Evolutionary conservation across 2,797 vertebrate species (phyloP).

Genomic region (Cercopithecus neglectus): DNA sequence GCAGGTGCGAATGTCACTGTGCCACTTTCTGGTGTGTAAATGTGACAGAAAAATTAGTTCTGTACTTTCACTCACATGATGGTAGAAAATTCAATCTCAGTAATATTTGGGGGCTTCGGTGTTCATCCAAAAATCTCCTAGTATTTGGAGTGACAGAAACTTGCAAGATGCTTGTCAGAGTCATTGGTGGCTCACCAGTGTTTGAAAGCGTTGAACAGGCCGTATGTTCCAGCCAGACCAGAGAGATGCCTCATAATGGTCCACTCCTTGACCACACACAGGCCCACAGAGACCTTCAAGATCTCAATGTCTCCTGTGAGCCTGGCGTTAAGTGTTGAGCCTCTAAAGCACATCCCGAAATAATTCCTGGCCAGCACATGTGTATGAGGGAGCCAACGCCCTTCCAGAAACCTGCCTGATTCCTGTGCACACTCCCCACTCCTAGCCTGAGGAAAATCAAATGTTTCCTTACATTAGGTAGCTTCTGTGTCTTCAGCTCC

Average conservation of each 20-base stretch:
- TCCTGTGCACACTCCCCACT: not conserved
- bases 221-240: not conserved
- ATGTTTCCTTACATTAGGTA: not conserved
- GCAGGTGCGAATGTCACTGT: not conserved
- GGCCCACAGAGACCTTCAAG: not conserved
- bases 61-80: not conserved
- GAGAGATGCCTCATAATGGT: not conserved
- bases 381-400: not conserved
- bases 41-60: not conserved
- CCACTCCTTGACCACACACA: not conserved
- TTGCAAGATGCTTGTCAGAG: not conserved
- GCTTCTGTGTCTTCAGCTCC: not conserved
- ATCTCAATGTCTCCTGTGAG: not conserved
- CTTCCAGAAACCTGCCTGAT: not conserved
- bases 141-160: not conserved
- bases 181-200: not conserved
- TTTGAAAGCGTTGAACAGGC: not conserved
- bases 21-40: not conserved
- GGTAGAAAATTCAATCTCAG: not conserved
- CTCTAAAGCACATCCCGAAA: not conserved
- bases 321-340: not conserved
- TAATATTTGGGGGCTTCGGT: not conserved
- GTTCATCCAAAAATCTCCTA: not conserved
- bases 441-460: not conserved
- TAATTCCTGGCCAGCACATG: not conserved